Evolutionary conservation across 2,113 vertebrate species (phyloP).

Genomic region (Caranx melampygus): DNA sequence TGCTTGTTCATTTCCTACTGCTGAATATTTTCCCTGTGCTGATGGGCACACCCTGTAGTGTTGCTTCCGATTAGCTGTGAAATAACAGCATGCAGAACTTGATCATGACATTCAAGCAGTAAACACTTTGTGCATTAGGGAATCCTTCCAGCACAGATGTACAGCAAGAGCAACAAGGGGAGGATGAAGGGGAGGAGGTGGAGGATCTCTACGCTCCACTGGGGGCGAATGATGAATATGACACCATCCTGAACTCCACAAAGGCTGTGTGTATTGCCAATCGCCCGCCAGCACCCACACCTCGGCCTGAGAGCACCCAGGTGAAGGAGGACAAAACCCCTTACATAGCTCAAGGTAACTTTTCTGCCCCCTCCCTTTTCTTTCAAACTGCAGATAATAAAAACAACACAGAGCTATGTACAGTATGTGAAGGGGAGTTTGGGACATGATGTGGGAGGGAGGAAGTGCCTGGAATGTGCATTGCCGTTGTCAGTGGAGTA

Average conservation of each 20-base stretch:
- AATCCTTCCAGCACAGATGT: constrained; percentile 42
- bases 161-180: constrained; percentile 22
- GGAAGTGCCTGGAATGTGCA: constrained; percentile 58
- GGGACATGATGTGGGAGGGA: constrained; percentile 47
- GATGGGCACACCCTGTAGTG: constrained; percentile 35
- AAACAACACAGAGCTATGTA: constrained; percentile 32
- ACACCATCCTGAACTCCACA: constrained; percentile 71
- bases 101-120: constrained; percentile 27
- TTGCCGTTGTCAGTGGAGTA: constrained; percentile 36
- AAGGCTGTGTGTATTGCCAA: constrained; percentile 62
- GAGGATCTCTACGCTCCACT: constrained; percentile 67
- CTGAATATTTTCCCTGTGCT: constrained; percentile 37
- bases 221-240: constrained; percentile 71
- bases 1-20: constrained; percentile 56
- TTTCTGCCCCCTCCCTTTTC: not conserved
- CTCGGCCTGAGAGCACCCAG: constrained; percentile 72
- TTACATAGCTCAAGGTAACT: constrained; percentile 82
- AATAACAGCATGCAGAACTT: constrained; percentile 30
- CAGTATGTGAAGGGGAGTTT: constrained; percentile 37
- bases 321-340: constrained; percentile 66
- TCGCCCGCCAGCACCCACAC: constrained; percentile 85
- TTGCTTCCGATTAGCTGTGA: constrained; percentile 45
- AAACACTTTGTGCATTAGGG: constrained; percentile 59
- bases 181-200: constrained; percentile 59
- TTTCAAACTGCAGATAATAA: not conserved